Evolutionary conservation across 2,113 vertebrate species (phyloP).

Genomic region (Ahaetulla prasina): DNA sequence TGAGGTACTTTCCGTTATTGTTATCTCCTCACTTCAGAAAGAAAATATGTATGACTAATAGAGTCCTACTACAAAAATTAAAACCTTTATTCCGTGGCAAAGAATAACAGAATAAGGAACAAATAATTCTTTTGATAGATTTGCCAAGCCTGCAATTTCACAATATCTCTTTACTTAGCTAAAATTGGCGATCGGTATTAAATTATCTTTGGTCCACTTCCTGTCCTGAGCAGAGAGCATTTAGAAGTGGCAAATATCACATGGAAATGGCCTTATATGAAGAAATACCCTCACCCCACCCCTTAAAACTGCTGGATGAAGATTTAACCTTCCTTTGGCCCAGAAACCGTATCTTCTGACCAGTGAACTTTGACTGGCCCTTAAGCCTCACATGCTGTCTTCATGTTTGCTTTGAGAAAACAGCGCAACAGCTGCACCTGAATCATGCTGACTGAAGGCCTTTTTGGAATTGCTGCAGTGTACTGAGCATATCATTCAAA

Average conservation of each 20-base stretch:
- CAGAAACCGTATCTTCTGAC: neutral
- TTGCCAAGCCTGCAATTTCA: neutral
- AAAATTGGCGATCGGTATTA: neutral
- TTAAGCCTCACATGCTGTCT: neutral
- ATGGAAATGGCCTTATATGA: neutral
- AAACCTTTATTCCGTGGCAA: neutral
- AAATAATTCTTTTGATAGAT: neutral
- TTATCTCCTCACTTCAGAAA: neutral
- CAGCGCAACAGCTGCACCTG: neutral
- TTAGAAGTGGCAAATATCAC: too few relatives aligned
- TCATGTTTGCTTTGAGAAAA: neutral
- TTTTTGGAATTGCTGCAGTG: neutral
- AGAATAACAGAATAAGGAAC: neutral
- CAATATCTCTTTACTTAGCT: neutral
- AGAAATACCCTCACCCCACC: neutral
- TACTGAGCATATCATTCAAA: neutral
- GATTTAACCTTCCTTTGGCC: neutral
- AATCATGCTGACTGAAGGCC: neutral
- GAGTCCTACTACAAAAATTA: too few relatives aligned
- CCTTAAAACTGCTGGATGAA: neutral
- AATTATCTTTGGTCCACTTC: neutral
- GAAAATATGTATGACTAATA: neutral
- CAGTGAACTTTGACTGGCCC: conserved; percentile 2
- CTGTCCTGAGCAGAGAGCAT: neutral
- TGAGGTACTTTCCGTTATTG: neutral